These are phyloP conservation scores for Schizopygopsis pylzovi DNA, from an alignment of 2,797 vertebrate genomes.

Conservation along the genomic window DNA sequence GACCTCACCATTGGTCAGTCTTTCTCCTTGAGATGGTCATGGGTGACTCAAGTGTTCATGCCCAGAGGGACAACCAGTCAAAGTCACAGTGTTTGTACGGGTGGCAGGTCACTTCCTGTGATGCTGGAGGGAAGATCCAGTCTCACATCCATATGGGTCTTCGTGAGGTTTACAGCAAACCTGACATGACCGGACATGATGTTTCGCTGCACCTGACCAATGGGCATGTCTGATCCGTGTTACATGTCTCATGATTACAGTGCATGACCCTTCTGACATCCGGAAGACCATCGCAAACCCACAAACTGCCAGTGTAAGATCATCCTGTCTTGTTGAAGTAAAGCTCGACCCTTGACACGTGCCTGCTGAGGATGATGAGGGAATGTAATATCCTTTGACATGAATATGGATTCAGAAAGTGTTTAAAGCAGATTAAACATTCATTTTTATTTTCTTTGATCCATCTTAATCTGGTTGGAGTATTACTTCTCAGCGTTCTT, in stretches of 20 bases:
- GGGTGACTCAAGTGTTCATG: slow-evolving; percentile 63
- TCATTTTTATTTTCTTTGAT: slow-evolving; percentile 46
- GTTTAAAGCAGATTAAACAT: slow-evolving; percentile 36
- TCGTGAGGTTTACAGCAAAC: slow-evolving; percentile 27
- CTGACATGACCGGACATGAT: slow-evolving; percentile 30
- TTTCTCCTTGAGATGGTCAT: slow-evolving; percentile 47
- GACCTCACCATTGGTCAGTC: slow-evolving; percentile 42
- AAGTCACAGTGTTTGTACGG: background rate
- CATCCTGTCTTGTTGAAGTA: slow-evolving; percentile 4
- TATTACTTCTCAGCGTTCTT: slow-evolving; percentile 12
- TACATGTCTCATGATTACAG: slow-evolving; percentile 40
- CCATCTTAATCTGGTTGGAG: slow-evolving; percentile 39
- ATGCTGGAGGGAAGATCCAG: slow-evolving; percentile 32
- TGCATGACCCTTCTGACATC: slow-evolving; percentile 34
- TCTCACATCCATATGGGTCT: slow-evolving; percentile 43
- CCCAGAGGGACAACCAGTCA: slow-evolving; percentile 64
- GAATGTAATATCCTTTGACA: slow-evolving; percentile 20
- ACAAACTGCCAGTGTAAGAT: slow-evolving; percentile 34
- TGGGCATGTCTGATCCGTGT: slow-evolving; percentile 44
- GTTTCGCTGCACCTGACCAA: slow-evolving; percentile 37
- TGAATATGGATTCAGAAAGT: slow-evolving; percentile 7
- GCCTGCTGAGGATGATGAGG: background rate
- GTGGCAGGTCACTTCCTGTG: slow-evolving; percentile 43
- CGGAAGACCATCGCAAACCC: no score
- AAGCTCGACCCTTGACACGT: slow-evolving; percentile 17